These are phyloP conservation scores for Noctuana brunneofusca DNA, from an alignment of 2,888 invertebrate species.

Conservation along the genomic window DNA sequence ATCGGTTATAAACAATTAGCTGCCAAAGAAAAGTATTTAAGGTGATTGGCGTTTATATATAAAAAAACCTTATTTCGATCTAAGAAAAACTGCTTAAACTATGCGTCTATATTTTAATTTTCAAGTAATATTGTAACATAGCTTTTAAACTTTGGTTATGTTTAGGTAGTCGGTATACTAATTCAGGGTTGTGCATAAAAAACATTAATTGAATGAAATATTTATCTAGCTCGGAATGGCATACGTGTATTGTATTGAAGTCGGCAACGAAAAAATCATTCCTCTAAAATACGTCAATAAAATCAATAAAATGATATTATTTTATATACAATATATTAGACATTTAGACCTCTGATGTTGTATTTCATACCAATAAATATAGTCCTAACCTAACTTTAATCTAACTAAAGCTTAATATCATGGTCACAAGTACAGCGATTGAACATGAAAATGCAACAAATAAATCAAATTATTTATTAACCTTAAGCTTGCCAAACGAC, in stretches of 20 bases:
- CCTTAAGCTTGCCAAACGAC: background rate
- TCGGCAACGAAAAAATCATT: background rate
- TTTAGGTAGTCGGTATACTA: constrained; percentile 1
- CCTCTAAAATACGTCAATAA: background rate
- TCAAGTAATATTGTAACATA: constrained; percentile 10
- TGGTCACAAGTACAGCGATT: constrained; percentile 42
- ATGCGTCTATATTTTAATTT: background rate
- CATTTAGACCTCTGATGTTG: constrained; percentile 19
- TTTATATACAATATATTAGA: constrained; percentile 4
- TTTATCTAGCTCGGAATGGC: constrained; percentile 34
- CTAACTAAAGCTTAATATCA: constrained; percentile 67
- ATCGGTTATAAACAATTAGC: constrained; percentile 37
- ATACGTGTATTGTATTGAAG: too few relatives aligned
- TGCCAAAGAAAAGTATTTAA: constrained; percentile 23
- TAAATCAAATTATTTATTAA: background rate
- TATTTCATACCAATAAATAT: constrained; percentile 20
- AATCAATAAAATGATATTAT: background rate
- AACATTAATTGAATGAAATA: constrained; percentile 31
- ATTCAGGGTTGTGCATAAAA: constrained; percentile 13
- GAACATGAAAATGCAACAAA: constrained; percentile 16
- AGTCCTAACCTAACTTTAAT: constrained; percentile 39
- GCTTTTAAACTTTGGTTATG: constrained; percentile 14
- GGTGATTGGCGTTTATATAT: background rate
- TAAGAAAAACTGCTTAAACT: constrained; percentile 14
- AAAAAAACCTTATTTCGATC: constrained; percentile 13